Base-by-base conservation (phyloP, 2,113 vertebrate species). In the Prochilodus magdalenae region DNA sequence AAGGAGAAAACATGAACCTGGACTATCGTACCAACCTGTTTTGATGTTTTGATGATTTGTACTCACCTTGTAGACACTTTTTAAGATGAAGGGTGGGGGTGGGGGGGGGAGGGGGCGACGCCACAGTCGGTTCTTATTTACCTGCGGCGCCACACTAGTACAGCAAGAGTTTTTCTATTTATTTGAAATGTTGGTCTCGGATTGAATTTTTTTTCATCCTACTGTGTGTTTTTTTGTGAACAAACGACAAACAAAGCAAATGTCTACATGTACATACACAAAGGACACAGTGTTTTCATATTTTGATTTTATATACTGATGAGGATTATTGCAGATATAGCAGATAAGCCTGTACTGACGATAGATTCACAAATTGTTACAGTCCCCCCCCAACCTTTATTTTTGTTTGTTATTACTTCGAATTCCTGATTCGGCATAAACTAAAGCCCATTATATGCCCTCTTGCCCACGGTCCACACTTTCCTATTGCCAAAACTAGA, bases 101-200 rank as follows among this genome's bases (percentile, higher is more conserved):
- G n/a, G n/a, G n/a, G n/a, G n/a, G n/a, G n/a, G n/a, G 89, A 88
- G 89, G 63, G 70, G 83, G 89, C 93, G 93, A 95, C 93, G 91
- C 95, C 94, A 44, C 40, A 44, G 40, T 8, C 8, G 88, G 84
- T 91, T 88, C 83, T 85, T 88, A 73, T 87, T 59, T n/a, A n/a
- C 87, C 67, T 71, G 93, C 91, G 89, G 89, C 84, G 89, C 90
- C 77, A 86, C 88, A 89, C 86, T 85, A 87, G 79, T 87, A 86
- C 86, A 72, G 36, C 88, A 90, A 86, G 88, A 86, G n/a, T n/a
- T n/a, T n/a, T 86, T 87, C 86, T 92, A 91, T 91, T 96, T 95
- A 92, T 89, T 85, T 84, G 84, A 91, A 93, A 91, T 92, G 90
- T 84, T n/a, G n/a, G n/a, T n/a, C n/a, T n/a, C n/a, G n/a, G n/a